A percentile compares a stretch with the other conserved stretches of the same genome.
Evolutionary conservation across 1,140 invertebrate genomes (phyloP).

Genomic region (Ceratina japonica): DNA sequence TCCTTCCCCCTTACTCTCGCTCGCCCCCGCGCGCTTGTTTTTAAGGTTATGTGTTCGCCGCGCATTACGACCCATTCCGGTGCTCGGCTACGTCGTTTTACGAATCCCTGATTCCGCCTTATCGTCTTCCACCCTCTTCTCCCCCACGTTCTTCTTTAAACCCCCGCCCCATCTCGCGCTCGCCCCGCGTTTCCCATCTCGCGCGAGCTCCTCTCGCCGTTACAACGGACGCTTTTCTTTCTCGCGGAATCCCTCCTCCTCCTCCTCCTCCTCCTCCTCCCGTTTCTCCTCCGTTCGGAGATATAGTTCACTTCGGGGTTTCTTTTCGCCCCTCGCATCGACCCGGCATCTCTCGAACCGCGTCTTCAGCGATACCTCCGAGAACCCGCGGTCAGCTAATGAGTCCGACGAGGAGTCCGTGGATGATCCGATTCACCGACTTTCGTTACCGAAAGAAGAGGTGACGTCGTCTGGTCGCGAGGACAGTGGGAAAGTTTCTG

Average conservation of each 20-base stretch:
- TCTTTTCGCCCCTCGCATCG: background rate
- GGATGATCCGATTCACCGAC: too few species aligned
- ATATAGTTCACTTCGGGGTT: background rate
- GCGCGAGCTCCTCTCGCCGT: conserved; percentile 7
- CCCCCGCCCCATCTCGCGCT: background rate
- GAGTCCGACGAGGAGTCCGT: too few species aligned
- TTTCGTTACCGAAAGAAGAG: background rate
- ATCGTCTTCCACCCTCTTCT: conserved; percentile 34
- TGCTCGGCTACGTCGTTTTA: conserved; percentile 59
- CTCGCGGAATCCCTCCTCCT: background rate
- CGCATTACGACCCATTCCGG: conserved; percentile 70
- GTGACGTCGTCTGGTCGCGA: conserved; percentile 1
- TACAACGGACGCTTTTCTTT: conserved; percentile 21
- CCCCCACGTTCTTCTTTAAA: conserved; percentile 13
- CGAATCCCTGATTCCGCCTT: conserved; percentile 68
- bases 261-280: background rate
- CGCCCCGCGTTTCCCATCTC: background rate
- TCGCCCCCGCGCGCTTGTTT: conserved; percentile 64
- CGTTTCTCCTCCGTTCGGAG: too few species aligned
- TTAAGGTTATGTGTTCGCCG: conserved; percentile 72
- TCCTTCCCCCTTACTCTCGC: conserved; percentile 10
- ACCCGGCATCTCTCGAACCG: background rate
- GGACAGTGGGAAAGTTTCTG: background rate
- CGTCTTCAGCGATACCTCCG: too few species aligned
- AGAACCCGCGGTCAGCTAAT: too few species aligned